These are phyloP conservation scores for Chlorodrepanis virens DNA, from an alignment of 2,113 vertebrate species.

Conservation along the genomic window DNA sequence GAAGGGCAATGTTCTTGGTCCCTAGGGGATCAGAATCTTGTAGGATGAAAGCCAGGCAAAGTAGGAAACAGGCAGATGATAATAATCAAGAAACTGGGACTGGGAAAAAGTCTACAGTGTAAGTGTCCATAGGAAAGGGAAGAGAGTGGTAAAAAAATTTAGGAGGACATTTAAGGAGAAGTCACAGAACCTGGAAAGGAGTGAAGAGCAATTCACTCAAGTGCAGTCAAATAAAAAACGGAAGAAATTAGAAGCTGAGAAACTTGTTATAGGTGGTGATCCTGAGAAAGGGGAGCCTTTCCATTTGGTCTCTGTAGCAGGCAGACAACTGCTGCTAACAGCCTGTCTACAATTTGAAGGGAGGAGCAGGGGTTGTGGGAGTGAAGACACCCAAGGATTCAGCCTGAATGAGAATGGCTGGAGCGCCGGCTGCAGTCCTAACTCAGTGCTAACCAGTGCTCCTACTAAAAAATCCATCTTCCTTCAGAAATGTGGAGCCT, in stretches of 20 bases:
- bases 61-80: background rate
- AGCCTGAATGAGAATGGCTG: constrained; percentile 57
- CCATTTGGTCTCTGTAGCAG: constrained; percentile 44
- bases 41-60: background rate
- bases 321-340: constrained; percentile 53
- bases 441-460: background rate
- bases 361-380: background rate
- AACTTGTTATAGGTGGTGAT: constrained; percentile 37
- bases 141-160: background rate
- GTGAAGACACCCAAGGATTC: constrained; percentile 37
- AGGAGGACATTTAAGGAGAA: background rate
- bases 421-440: constrained; percentile 38
- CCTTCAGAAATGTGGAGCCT: background rate
- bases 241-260: background rate
- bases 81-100: background rate
- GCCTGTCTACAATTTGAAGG: constrained; percentile 47
- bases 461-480: background rate
- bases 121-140: background rate
- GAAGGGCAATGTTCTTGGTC: background rate
- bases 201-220: background rate
- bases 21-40: background rate
- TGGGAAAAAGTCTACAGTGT: background rate
- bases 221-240: background rate
- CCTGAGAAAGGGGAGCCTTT: constrained; percentile 40
- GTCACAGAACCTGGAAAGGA: background rate